Evolutionary conservation across 2,888 invertebrate species (phyloP).

Genomic region (Galeopsomyia nigrocyanea): DNA sequence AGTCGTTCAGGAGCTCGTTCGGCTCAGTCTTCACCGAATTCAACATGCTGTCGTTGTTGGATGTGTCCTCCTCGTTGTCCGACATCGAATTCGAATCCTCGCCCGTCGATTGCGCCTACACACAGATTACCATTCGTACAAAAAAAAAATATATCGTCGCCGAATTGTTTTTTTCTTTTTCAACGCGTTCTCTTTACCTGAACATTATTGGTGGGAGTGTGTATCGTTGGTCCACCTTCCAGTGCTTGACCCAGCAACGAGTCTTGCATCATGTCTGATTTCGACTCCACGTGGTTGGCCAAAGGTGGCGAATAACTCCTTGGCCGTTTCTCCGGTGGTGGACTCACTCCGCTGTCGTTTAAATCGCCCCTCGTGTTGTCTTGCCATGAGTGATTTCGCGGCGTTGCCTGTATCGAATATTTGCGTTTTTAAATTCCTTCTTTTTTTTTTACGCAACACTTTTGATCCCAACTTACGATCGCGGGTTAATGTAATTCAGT

Average conservation of each 20-base stretch:
- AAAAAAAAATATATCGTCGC: constrained; percentile 43
- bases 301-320: constrained; percentile 66
- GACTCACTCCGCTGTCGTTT: constrained; percentile 72
- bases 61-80: constrained; percentile 67
- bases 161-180: background rate
- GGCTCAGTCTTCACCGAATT: constrained; percentile 84
- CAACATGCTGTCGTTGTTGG: constrained; percentile 81
- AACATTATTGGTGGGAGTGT: constrained; percentile 68
- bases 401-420: constrained; percentile 69
- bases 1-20: constrained; percentile 76
- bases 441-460: too few relatives aligned
- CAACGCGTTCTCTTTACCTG: too few relatives aligned
- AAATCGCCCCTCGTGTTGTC: constrained; percentile 71
- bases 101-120: constrained; percentile 79
- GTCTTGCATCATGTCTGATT: constrained; percentile 76
- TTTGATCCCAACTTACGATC: too few relatives aligned
- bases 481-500: too few relatives aligned
- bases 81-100: constrained; percentile 83
- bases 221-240: constrained; percentile 80
- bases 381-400: constrained; percentile 75
- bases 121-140: background rate
- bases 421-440: too few relatives aligned
- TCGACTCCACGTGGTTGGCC: constrained; percentile 64
- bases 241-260: constrained; percentile 83
- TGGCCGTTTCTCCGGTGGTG: constrained; percentile 70